A percentile compares a stretch with the other conserved stretches of the same genome.
Evolutionary conservation across 2,797 vertebrate species (phyloP).

Genomic region (Eptatretus atami): DNA sequence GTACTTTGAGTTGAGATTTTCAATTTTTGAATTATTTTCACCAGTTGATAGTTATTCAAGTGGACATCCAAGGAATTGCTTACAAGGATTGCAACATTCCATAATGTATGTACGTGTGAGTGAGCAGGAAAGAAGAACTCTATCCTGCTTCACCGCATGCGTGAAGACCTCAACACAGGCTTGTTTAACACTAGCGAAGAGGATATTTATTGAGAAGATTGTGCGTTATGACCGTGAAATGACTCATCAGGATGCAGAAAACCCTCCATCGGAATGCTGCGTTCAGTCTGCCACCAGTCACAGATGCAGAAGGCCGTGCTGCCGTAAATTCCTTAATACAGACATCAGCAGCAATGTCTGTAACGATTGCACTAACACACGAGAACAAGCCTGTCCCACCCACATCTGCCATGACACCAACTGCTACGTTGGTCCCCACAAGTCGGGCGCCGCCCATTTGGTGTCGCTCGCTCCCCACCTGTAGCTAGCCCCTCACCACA

Average conservation of each 20-base stretch:
- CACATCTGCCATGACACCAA: too few species aligned
- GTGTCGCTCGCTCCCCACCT: too few species aligned
- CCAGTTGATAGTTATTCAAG: too few species aligned
- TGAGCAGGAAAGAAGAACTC: constrained; percentile 4
- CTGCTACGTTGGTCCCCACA: too few species aligned
- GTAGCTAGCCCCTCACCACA: too few species aligned
- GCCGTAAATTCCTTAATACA: constrained; percentile 4
- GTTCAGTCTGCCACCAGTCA: not conserved
- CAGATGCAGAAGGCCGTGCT: not conserved
- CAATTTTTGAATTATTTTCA: too few species aligned
- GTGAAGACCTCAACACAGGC: constrained; percentile 1
- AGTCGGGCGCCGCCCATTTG: too few species aligned
- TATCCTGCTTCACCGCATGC: constrained; percentile 1
- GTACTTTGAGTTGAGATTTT: too few species aligned
- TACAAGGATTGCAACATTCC: too few species aligned
- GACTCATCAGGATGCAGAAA: constrained; percentile 4
- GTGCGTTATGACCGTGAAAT: constrained; percentile 3
- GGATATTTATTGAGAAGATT: not conserved
- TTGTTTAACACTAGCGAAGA: not conserved
- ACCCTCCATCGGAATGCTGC: not conserved
- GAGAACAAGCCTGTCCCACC: not conserved
- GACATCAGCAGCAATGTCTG: not conserved
- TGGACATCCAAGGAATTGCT: too few species aligned
- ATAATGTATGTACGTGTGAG: too few species aligned
- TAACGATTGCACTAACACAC: constrained; percentile 1